Evolutionary conservation across 2,888 invertebrate species (phyloP).

Genomic region (Mactromeris polynyma): DNA sequence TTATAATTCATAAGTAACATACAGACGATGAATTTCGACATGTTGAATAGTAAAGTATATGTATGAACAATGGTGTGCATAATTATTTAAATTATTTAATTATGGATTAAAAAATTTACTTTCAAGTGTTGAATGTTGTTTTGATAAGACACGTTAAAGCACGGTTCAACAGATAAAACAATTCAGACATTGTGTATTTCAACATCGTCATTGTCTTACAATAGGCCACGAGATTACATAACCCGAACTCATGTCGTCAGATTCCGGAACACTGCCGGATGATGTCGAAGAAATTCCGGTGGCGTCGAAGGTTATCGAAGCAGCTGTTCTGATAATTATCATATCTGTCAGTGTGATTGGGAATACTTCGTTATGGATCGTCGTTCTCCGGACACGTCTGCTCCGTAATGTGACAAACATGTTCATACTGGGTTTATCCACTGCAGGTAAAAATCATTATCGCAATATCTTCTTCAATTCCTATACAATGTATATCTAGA

Average conservation of each 20-base stretch:
- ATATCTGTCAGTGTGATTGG: conserved; percentile 72
- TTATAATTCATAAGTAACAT: too few species aligned
- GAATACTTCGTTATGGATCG: conserved; percentile 79
- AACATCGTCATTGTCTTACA: not conserved
- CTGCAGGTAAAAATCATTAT: conserved; percentile 56
- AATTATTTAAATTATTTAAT: too few species aligned
- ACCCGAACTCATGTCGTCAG: not conserved
- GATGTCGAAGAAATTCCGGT: conserved; percentile 10
- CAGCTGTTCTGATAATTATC: conserved; percentile 65
- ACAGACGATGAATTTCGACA: too few species aligned
- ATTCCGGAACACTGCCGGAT: not conserved
- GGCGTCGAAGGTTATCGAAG: conserved; percentile 54
- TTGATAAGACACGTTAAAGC: not conserved
- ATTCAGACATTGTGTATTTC: not conserved
- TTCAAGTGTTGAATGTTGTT: too few species aligned
- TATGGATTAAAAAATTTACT: too few species aligned
- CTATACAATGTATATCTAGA: too few species aligned
- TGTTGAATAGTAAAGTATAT: too few species aligned
- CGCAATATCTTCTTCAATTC: too few species aligned
- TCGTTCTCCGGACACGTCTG: conserved; percentile 69
- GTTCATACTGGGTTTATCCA: conserved; percentile 79
- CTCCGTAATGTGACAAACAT: conserved; percentile 75
- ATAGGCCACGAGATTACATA: not conserved
- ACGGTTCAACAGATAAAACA: not conserved
- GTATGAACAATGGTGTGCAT: too few species aligned